Conservation (phyloP, 2,797 vertebrate species). For the Macropus fuliginosus region DNA sequence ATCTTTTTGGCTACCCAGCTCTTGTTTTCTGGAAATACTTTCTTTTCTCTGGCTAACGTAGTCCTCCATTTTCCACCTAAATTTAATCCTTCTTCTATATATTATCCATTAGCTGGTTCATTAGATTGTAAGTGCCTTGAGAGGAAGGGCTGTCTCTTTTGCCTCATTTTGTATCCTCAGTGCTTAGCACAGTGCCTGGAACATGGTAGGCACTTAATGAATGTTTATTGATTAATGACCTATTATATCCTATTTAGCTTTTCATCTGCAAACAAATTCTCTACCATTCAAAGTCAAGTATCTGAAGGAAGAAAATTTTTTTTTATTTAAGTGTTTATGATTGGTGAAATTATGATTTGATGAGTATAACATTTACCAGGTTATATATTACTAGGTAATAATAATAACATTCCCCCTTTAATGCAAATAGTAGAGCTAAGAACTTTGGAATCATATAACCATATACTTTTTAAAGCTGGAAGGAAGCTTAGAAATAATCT, state of each 20-base stretch:
- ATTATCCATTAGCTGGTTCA: not conserved
- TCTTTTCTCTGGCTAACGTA: not conserved
- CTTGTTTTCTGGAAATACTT: not conserved
- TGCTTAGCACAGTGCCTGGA: not conserved
- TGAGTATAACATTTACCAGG: conserved; percentile 6
- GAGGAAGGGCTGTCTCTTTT: not conserved
- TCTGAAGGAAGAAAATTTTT: not conserved
- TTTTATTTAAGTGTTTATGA: not conserved
- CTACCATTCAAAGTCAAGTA: not conserved
- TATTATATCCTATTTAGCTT: not conserved
- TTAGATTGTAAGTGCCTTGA: not conserved
- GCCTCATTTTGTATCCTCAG: not conserved
- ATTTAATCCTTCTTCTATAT: not conserved
- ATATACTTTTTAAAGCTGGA: not conserved
- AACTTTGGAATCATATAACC: conserved; percentile 3
- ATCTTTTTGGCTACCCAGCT: not conserved
- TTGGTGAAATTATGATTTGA: not conserved
- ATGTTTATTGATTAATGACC: not conserved
- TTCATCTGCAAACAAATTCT: conserved; percentile 7
- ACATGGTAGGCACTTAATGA: not conserved
- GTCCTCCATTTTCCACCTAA: not conserved
- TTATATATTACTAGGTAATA: not conserved
- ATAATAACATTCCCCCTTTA: not conserved
- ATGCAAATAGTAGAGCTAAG: not conserved
- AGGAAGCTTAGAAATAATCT: not conserved